Conservation (phyloP, 1,140 invertebrate species). For the Bombus confusus region DNA sequence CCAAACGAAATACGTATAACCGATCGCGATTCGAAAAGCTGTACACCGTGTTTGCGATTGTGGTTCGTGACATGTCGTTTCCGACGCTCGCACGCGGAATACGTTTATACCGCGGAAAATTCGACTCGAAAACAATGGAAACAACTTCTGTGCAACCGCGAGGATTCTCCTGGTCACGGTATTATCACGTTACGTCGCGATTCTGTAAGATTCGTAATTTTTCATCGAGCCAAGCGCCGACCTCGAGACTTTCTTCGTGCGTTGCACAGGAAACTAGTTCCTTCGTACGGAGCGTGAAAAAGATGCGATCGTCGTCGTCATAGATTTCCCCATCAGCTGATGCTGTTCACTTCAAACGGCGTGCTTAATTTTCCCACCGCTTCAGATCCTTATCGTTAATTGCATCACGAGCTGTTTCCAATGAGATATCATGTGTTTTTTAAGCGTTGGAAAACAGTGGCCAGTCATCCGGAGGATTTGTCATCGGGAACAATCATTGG, state of each 20-base stretch:
- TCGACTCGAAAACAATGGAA: background rate
- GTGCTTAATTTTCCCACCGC: background rate
- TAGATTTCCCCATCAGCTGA: fast-evolving
- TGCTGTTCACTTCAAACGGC: no score
- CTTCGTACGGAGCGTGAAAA: no score
- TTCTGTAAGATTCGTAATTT: constrained; percentile 14
- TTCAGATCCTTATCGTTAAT: no score
- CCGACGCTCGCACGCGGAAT: no score
- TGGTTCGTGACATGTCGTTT: background rate
- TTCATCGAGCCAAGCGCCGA: constrained; percentile 17
- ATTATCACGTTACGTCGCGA: no score
- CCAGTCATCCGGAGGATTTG: constrained; percentile 76
- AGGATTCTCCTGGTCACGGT: background rate
- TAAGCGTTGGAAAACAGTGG: constrained; percentile 83
- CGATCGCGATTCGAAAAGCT: no score
- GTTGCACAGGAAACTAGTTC: fast-evolving
- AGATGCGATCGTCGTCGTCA: no score
- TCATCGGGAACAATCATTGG: constrained; percentile 83
- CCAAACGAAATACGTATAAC: no score
- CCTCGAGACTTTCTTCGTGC: fast-evolving
- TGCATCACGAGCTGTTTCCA: no score
- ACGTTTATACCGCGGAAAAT: background rate
- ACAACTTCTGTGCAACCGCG: constrained; percentile 38
- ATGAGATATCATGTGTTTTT: constrained; percentile 5
- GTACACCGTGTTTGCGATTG: background rate